Evolutionary conservation across 2,113 vertebrate genomes (phyloP).

Genomic region (Irena cyanogastra): DNA sequence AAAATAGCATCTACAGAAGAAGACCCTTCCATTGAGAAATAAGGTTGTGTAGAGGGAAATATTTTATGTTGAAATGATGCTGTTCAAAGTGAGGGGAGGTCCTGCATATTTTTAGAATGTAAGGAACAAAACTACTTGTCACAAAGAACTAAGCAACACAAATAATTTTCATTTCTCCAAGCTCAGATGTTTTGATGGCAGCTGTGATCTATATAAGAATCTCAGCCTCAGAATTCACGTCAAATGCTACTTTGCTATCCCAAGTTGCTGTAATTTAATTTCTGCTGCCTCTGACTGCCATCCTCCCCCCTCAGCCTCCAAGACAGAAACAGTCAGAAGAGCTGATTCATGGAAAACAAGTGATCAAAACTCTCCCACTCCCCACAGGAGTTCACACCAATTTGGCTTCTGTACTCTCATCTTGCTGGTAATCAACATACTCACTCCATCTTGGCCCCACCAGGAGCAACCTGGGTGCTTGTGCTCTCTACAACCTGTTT

Average conservation of each 20-base stretch:
- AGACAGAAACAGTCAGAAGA: not conserved
- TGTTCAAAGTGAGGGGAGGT: not conserved
- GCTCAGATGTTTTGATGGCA: not conserved
- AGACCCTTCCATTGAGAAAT: not conserved
- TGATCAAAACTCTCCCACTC: not conserved
- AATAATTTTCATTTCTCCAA: conserved; percentile 4
- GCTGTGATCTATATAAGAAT: not conserved
- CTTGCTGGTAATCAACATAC: not conserved
- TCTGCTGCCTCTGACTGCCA: not conserved
- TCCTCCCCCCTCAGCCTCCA: rapidly evolving
- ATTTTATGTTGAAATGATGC: not conserved
- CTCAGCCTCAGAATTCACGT: not conserved
- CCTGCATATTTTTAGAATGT: not conserved
- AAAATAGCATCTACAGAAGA: not conserved
- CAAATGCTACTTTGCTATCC: not conserved
- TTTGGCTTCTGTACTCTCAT: not conserved
- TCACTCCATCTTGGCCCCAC: not conserved
- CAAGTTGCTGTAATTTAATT: not conserved
- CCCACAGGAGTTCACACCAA: not conserved
- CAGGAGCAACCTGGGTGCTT: not conserved
- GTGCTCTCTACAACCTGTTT: not conserved
- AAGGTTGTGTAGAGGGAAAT: not conserved
- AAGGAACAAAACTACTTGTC: not conserved
- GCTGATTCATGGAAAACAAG: not conserved
- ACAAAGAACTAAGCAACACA: not conserved